phyloP scores from a whole-genome alignment of 2,888 invertebrate species.

The Cheiracanthium punctorium region DNA sequence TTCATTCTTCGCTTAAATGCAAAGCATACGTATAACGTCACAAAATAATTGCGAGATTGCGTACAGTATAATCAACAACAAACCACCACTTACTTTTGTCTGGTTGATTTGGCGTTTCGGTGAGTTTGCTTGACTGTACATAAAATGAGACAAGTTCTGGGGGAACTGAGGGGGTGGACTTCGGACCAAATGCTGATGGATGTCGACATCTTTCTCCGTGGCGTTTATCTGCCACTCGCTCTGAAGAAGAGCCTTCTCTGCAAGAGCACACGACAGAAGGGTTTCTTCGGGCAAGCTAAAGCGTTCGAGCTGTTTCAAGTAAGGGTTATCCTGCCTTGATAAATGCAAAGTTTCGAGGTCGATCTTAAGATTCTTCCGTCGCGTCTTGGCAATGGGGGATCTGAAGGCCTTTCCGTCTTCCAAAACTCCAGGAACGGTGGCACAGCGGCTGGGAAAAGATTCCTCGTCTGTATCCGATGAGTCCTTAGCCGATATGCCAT shows the following conservation, averaged over 20 bases:
- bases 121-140: constrained; percentile 67
- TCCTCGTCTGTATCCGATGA: not conserved
- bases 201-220: constrained; percentile 76
- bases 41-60: too few species aligned
- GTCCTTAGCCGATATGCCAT: constrained; percentile 4
- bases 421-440: not conserved
- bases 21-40: too few species aligned
- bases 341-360: constrained; percentile 89
- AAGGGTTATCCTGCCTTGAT: constrained; percentile 89
- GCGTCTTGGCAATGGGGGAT: constrained; percentile 66
- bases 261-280: constrained; percentile 39
- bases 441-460: constrained; percentile 20
- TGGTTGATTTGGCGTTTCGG: constrained; percentile 52
- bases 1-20: too few species aligned
- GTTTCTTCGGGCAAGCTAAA: constrained; percentile 57
- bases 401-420: constrained; percentile 25
- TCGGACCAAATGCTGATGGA: constrained; percentile 88
- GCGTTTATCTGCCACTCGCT: constrained; percentile 47
- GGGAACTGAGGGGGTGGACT: constrained; percentile 83
- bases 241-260: constrained; percentile 48
- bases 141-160: constrained; percentile 72
- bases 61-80: too few species aligned
- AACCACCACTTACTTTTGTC: constrained; percentile 32
- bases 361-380: constrained; percentile 75
- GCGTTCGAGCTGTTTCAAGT: constrained; percentile 77